Base-by-base conservation (phyloP, 2,888 invertebrate species). In the Cepaea hortensis region DNA sequence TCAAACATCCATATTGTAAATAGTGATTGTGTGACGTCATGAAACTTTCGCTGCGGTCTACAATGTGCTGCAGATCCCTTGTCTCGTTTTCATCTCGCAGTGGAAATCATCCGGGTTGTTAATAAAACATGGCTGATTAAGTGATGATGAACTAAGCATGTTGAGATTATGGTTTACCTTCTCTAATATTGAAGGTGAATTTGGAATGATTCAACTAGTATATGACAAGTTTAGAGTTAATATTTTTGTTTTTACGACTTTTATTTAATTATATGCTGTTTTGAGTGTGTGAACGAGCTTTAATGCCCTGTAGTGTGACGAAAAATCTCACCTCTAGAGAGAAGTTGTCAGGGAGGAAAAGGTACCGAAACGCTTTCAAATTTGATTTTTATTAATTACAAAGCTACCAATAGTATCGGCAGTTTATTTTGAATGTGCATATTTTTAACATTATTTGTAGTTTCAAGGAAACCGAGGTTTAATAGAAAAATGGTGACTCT, bases 51-150 rank as follows among this genome's bases (percentile, higher is more conserved):
- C 7, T 55, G 55, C 55, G 55, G 55, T 6, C 7, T 11, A 55
- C 55, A 6, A 77, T 76, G 18, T 62, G 50, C 48, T 23, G 18
- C 9, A 3, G 62, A 15, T 81, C 68, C 15, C n/a, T 62, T 73
- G 84, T 84, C 84, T 84, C 84, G 84, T 84, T 84, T 77, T 84
- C n/a, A n/a, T 68, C 6, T n/a, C 50, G 23, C 35, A 9, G 48
- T 77, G 65, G 68, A 15, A 15, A 46, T 77, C 84, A 84, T 84
- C 84, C 84, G 84, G 84, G 84, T 73, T 61, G 35, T 84, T 84
- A 35, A 68, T 48, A 62, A 84, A 84, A 77, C 65, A 84, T 84
- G 84, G 84, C 84, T 84, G 84, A 84, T 62, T 65, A 46, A 35
- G 62, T 68, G 65, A 77, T 77, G 65, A 50, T 13, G 77, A 76